Conservation (phyloP, 30 jellyfish, hydroid and myxozoan species). For the Rhopilema esculentum region DNA sequence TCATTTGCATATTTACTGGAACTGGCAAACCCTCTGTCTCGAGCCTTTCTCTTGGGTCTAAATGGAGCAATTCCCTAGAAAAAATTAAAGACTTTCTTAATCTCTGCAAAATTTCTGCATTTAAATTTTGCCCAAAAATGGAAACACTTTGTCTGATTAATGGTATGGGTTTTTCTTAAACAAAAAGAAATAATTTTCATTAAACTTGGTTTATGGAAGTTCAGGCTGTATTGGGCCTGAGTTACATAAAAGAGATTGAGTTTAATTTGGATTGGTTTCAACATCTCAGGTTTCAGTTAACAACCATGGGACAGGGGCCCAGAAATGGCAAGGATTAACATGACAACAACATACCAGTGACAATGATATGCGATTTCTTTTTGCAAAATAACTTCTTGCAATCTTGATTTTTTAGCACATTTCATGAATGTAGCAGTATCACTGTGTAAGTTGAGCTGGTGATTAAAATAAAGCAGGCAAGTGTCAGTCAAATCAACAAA, state of each 20-base stretch:
- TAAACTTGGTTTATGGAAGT: too few relatives aligned
- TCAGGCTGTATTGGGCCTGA: too few relatives aligned
- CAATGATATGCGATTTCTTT: conserved; percentile 50
- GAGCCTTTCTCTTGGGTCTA: conserved; percentile 85
- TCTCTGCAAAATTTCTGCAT: background rate
- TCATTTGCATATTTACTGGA: conserved; percentile 7
- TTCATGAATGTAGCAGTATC: conserved; percentile 85
- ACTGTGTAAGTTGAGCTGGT: conserved; percentile 84
- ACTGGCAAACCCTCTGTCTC: conserved; percentile 94
- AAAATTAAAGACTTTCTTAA: background rate
- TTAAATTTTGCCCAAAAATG: too few relatives aligned
- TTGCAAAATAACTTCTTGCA: conserved; percentile 80
- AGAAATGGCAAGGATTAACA: too few relatives aligned
- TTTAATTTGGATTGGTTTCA: too few relatives aligned
- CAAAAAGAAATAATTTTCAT: too few relatives aligned
- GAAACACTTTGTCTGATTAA: too few relatives aligned
- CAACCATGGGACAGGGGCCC: too few relatives aligned
- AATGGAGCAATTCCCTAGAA: conserved; percentile 76
- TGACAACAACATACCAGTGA: conserved; percentile 69
- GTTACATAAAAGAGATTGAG: too few relatives aligned
- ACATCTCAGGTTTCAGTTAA: too few relatives aligned
- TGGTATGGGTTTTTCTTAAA: background rate
- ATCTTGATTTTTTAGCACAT: conserved; percentile 86
- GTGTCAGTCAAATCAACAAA: too few relatives aligned
- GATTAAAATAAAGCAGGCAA: too few relatives aligned